A percentile compares a stretch with the other conserved stretches of the same genome.
These are phyloP conservation scores for Meiosimyza platycephala DNA, from an alignment of 2,888 invertebrate species.

Conservation along the genomic window DNA sequence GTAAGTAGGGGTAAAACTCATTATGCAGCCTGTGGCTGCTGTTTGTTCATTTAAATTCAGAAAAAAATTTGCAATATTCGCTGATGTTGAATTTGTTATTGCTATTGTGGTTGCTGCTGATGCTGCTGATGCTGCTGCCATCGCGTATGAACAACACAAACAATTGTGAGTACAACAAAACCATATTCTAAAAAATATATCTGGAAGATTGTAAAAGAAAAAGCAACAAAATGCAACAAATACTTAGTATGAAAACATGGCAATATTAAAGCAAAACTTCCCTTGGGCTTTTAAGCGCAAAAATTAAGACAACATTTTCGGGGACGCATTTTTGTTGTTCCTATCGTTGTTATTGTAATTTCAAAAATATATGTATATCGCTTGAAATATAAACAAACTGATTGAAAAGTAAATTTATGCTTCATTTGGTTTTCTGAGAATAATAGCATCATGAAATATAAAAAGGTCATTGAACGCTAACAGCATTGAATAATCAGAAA, in stretches of 20 bases:
- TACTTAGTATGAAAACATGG: constrained; percentile 17
- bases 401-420: background rate
- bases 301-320: constrained; percentile 29
- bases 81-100: constrained; percentile 6
- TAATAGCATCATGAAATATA: background rate
- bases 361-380: background rate
- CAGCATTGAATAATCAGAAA: no score
- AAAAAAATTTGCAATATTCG: constrained; percentile 6
- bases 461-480: no score
- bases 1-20: constrained; percentile 17
- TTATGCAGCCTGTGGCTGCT: constrained; percentile 26
- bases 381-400: background rate
- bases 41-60: constrained; percentile 32
- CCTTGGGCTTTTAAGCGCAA: constrained; percentile 15
- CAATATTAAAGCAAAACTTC: constrained; percentile 32
- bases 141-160: constrained; percentile 16
- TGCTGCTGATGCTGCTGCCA: constrained; percentile 13
- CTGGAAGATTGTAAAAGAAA: background rate
- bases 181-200: background rate
- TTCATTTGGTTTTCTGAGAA: background rate
- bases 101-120: background rate
- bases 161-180: background rate
- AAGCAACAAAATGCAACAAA: background rate
- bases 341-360: background rate
- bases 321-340: constrained; percentile 1